phyloP scores from a whole-genome alignment of 2,113 vertebrate genomes.

The Amazona guildingii region DNA sequence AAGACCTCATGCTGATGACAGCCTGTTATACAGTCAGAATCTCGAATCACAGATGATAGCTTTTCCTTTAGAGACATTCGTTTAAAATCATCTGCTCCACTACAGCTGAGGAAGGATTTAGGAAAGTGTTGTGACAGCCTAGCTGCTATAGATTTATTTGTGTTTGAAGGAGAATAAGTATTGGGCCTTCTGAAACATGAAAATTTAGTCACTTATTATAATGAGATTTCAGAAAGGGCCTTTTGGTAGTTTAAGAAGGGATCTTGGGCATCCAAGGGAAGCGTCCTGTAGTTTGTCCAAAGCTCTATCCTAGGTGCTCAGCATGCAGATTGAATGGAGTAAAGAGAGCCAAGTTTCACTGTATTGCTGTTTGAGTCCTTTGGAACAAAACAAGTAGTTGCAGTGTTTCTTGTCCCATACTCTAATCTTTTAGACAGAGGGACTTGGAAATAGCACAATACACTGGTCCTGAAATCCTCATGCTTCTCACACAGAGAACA shows the following conservation, averaged over 20 bases:
- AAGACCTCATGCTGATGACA: background rate
- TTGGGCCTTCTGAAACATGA: background rate
- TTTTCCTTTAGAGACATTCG: background rate
- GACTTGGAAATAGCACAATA: background rate
- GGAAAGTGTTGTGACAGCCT: background rate
- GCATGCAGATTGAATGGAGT: background rate
- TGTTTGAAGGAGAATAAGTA: background rate
- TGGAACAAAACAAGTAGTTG: conserved; percentile 5
- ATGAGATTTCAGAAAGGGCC: background rate
- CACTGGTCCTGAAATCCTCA: background rate
- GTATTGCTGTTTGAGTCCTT: background rate
- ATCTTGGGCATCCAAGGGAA: background rate
- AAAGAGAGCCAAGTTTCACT: background rate
- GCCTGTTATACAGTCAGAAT: background rate
- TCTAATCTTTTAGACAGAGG: background rate
- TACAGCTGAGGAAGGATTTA: background rate
- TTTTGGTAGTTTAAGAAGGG: background rate
- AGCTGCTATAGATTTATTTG: background rate
- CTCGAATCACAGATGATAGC: background rate
- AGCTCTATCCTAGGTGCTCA: background rate
- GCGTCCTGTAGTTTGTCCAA: background rate
- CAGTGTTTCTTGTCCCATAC: background rate
- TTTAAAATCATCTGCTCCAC: conserved; percentile 1
- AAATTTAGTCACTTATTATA: background rate
- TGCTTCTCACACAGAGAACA: background rate